A percentile compares a stretch with the other conserved stretches of the same genome.
Conservation (phyloP, 1,140 invertebrate species). For the Zaprionus ornatus region DNA sequence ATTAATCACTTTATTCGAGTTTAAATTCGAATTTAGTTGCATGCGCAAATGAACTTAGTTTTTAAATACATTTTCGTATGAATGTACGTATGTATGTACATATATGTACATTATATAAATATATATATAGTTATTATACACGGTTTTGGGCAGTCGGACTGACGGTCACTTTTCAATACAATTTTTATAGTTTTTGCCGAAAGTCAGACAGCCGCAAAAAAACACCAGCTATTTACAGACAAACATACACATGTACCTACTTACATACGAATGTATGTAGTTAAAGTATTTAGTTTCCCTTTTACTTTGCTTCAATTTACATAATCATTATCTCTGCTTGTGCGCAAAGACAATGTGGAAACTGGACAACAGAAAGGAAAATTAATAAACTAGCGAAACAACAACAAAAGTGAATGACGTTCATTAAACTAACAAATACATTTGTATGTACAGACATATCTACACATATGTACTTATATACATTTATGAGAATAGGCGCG, state of each 20-base stretch:
- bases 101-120: not conserved
- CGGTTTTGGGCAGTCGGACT: constrained; percentile 27
- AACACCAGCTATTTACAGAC: not conserved
- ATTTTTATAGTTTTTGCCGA: constrained; percentile 28
- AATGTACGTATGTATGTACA: constrained; percentile 9
- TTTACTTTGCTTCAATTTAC: constrained; percentile 78
- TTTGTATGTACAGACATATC: constrained; percentile 10
- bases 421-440: constrained; percentile 64
- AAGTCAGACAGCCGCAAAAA: not conserved
- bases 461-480: constrained; percentile 8
- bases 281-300: constrained; percentile 75
- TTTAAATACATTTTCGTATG: constrained; percentile 29
- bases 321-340: constrained; percentile 67
- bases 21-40: constrained; percentile 50
- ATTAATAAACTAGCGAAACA: constrained; percentile 14
- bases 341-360: constrained; percentile 58
- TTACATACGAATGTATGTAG: constrained; percentile 9
- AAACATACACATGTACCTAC: not conserved
- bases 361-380: constrained; percentile 36
- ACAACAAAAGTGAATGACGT: constrained; percentile 47
- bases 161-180: constrained; percentile 22
- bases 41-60: constrained; percentile 39
- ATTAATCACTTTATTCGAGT: constrained; percentile 60
- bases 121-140: constrained; percentile 39
- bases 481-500: constrained; percentile 33